Base-by-base conservation (phyloP, 2,888 invertebrate genomes). In the Acronicta aceris region DNA sequence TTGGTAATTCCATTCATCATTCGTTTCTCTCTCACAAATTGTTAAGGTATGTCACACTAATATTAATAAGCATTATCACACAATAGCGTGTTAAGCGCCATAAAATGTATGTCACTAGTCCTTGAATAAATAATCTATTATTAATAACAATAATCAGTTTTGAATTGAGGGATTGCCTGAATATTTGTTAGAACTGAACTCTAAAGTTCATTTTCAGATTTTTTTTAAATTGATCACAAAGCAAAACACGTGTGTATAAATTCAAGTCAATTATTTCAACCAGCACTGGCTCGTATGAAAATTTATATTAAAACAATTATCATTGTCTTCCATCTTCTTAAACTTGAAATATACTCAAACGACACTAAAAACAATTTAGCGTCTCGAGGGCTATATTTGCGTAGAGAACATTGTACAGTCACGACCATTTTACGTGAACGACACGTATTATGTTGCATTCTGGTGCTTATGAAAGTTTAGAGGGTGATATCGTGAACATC, bases 401-500 rank as follows among this genome's bases (percentile, higher is more conserved):
- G 58, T 53, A 55, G 10, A 60, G 38, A 47, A 46, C 43, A 62
- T 46, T 54, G 63, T 55, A 64, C 65, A 65, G 49, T 61, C 57
- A 21, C 60, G 30, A 46, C 57, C 63, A 62, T 71, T 65, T 55
- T 61, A 63, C 50, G 46, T 41, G 55, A 63, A 70, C 49, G 72
- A 59, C 75, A 65, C 49, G 62, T 76, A 66, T 72, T 72, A 70
- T 67, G 75, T 67, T 70, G 73, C 67, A 75, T 65, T 67, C 59
- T 60, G 36, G 65, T 62, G 57, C 70, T 71, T 64, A 68, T 64
- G 74, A 81, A 75, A 74, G 64, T 77, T 81, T 68, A 64, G 74
- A 65, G 72, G 76, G 71, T 69, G 67, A 74, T 80, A 79, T 78
- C 80, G 64, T 66, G 64, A 59, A 61, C 66, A 76, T 77, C 74